These are phyloP conservation scores for Epsilonema sp. DNA, from an alignment of 2,888 invertebrate genomes.

Conservation along the genomic window DNA sequence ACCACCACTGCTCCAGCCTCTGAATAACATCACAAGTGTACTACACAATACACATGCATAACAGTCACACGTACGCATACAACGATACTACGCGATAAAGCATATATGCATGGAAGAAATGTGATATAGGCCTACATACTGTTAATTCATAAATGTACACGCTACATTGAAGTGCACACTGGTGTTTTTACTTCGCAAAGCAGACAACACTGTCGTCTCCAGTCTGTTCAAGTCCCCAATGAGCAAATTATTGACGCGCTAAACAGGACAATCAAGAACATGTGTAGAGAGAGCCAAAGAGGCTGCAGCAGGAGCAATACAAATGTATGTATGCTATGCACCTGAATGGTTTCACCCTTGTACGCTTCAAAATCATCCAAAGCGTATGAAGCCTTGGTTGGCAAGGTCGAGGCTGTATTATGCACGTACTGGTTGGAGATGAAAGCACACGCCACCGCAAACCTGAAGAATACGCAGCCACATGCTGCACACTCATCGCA, in stretches of 20 bases:
- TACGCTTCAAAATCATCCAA: conserved; percentile 1
- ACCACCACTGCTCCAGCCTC: neutral
- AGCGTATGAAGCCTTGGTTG: neutral
- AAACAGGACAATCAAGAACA: too few species aligned
- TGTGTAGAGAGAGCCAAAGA: too few species aligned
- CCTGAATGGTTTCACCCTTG: conserved; percentile 2
- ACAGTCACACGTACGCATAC: too few species aligned
- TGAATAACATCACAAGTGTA: neutral
- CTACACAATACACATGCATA: neutral
- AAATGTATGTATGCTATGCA: neutral
- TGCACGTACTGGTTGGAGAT: conserved; percentile 9
- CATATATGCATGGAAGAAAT: too few species aligned
- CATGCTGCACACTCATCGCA: too few species aligned
- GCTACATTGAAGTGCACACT: too few species aligned
- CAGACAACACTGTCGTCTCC: neutral
- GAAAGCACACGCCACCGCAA: conserved; percentile 5
- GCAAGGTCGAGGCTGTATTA: conserved; percentile 3
- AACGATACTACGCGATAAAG: too few species aligned
- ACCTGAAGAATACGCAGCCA: conserved; percentile 3
- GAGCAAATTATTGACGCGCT: conserved; percentile 3
- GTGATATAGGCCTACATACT: too few species aligned
- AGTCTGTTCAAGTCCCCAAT: conserved; percentile 1
- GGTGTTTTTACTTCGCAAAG: neutral
- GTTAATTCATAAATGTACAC: too few species aligned
- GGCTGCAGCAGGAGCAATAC: neutral